Evolutionary conservation across 53 echinoderm and acorn worm species (phyloP), one percentile per base, ranked within the genome.

Genomic region (Astropecten irregularis): DNA sequence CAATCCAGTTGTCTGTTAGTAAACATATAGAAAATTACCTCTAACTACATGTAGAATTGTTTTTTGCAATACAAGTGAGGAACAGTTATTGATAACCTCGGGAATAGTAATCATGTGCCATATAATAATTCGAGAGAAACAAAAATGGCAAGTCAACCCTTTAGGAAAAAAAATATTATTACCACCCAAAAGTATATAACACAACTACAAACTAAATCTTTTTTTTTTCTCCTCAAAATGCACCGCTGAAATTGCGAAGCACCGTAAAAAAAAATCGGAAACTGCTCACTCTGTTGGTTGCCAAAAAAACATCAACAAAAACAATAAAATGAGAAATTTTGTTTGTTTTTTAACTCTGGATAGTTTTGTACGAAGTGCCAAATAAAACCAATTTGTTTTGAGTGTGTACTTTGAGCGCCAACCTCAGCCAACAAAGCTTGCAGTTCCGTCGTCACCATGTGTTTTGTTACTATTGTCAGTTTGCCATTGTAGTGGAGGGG

Each of bases 391-490:
- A 56, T 36, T 76, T 39, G 57, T 55, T 37, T 35, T 52, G 34
- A 54, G 14, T 33, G 11, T 76, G 58, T 38, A 76, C 57, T 76
- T 56, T 76, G 40, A 71, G 71, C 71, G 52, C 49, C 11, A 71
- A 57, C 29, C 38, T 20, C 27, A 30, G 13, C 61, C 61, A 79
- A 79, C 79, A 79, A 62, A 62, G 79, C 32, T 3, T 50, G 79
- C 61, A 56, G 79, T 79, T 79, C 22, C 79, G 61, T 79, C 79
- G 79, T 79, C 79, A 44, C 60, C 32, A 61, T 40, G 30, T 59
- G 46, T 48, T 46, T 79, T 79, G 79, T 79, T 79, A 20, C 79
- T 56, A 61, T 79, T 79, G 79, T 79, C 37, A 79, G 1, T 60
- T 28, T 39, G 61, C 60, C 47, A 79, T 62, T 61, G 44, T n/a